A percentile compares a stretch with the other conserved stretches of the same genome.
Evolutionary conservation across 1,140 invertebrate genomes (phyloP).

Genomic region (Caenorhabditis remanei): DNA sequence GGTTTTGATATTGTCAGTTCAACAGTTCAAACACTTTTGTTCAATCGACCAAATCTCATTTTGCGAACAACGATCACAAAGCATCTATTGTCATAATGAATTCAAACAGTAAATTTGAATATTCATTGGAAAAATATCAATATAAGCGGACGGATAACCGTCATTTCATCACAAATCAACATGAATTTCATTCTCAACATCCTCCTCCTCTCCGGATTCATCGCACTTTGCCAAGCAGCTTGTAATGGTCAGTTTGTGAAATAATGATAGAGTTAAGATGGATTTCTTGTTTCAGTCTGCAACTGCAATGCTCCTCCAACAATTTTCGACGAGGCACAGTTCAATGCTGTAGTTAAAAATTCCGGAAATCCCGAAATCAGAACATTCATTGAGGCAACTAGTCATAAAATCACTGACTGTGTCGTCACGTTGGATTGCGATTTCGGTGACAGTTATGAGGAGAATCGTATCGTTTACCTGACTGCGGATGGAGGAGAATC

Average conservation of each 20-base stretch:
- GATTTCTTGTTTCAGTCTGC: background rate
- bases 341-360: background rate
- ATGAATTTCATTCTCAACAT: constrained; percentile 10
- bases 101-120: background rate
- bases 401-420: background rate
- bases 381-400: background rate
- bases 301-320: background rate
- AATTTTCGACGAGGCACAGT: background rate
- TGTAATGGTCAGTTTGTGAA: constrained; percentile 2
- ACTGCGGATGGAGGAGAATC: background rate
- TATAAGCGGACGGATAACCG: background rate
- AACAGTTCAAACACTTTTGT: constrained; percentile 2
- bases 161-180: background rate
- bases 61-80: background rate
- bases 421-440: background rate
- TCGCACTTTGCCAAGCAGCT: background rate
- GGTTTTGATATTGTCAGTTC: background rate
- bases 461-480: no score
- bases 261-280: background rate
- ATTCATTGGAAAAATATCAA: background rate
- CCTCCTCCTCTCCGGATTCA: background rate
- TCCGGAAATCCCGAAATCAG: background rate
- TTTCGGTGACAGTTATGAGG: background rate
- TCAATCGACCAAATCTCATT: constrained; percentile 4
- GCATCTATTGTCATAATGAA: background rate